Percentiles rank a stretch among this genome's conserved stretches.
phyloP scores from a whole-genome alignment of 2,888 invertebrate genomes.

The Lithophane socia region DNA sequence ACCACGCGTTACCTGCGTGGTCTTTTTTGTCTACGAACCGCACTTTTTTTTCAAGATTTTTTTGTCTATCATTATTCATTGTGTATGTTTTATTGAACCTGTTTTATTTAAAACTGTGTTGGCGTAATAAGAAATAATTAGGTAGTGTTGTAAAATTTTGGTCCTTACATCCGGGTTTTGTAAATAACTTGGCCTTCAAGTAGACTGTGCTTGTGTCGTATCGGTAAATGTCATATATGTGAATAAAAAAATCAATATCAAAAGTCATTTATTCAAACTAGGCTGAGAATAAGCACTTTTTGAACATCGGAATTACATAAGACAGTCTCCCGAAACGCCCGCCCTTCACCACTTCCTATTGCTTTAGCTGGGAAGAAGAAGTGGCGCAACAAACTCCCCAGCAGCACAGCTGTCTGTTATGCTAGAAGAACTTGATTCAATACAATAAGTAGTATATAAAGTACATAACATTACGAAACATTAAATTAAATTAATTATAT shows the following conservation, averaged over 20 bases:
- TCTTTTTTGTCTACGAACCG: slow-evolving; percentile 20
- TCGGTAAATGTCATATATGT: not conserved
- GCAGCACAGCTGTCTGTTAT: not conserved
- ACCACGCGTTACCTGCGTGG: slow-evolving; percentile 33
- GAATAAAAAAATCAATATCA: no score
- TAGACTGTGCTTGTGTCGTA: not conserved
- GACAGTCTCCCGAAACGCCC: not conserved
- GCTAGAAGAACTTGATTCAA: not conserved
- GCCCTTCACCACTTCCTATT: not conserved
- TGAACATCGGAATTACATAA: no score
- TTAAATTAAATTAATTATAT: not conserved
- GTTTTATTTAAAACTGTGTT: not conserved
- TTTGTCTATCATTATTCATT: not conserved
- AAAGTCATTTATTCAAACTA: no score
- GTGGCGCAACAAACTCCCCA: not conserved
- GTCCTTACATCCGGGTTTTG: not conserved
- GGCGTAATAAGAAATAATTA: not conserved
- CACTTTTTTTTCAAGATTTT: not conserved
- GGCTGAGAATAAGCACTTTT: no score
- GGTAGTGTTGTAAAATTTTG: not conserved
- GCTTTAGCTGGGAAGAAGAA: not conserved
- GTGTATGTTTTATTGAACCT: not conserved
- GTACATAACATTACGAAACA: not conserved
- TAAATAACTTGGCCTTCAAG: not conserved
- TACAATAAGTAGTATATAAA: not conserved